Percentiles rank a stretch among this genome's conserved stretches.
These are phyloP conservation scores for Pollenia amentaria DNA, from an alignment of 2,888 invertebrate genomes.

Conservation along the genomic window DNA sequence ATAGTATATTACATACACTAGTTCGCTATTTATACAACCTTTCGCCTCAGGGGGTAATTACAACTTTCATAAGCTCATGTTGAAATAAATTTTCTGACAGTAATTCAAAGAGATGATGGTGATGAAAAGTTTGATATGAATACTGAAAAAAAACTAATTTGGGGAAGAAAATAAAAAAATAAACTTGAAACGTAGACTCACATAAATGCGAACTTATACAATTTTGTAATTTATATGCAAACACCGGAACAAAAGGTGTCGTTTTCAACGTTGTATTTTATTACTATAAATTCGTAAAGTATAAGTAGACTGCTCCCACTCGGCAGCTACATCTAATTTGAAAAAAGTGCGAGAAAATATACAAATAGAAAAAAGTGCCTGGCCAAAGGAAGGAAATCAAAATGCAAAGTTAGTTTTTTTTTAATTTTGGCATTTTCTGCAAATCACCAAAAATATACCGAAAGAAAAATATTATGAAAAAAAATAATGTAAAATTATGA, in stretches of 20 bases:
- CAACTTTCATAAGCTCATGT: constrained; percentile 63
- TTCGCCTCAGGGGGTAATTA: constrained; percentile 65
- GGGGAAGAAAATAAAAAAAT: not conserved
- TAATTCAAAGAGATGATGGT: constrained; percentile 36
- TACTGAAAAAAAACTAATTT: not conserved
- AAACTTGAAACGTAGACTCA: constrained; percentile 36
- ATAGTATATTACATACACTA: constrained; percentile 30
- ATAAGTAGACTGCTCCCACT: not conserved
- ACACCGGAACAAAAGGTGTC: constrained; percentile 46
- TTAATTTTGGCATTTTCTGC: constrained; percentile 6
- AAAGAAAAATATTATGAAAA: not conserved
- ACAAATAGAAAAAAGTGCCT: constrained; percentile 44
- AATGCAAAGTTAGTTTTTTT: constrained; percentile 39
- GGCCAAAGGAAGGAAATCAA: constrained; percentile 57
- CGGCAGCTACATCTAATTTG: not conserved
- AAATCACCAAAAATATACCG: constrained; percentile 1
- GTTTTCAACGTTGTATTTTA: constrained; percentile 25
- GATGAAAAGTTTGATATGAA: constrained; percentile 54
- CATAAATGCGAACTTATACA: constrained; percentile 58
- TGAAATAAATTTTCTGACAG: constrained; percentile 63
- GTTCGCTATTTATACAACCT: constrained; percentile 53
- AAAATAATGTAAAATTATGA: constrained; percentile 6
- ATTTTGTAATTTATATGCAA: constrained; percentile 59
- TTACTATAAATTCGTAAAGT: not conserved
- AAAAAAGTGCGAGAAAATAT: not conserved